Percentiles rank a stretch among this genome's conserved stretches.
Evolutionary conservation across 2,797 vertebrate genomes (phyloP).

Genomic region (Danio albolineatus): DNA sequence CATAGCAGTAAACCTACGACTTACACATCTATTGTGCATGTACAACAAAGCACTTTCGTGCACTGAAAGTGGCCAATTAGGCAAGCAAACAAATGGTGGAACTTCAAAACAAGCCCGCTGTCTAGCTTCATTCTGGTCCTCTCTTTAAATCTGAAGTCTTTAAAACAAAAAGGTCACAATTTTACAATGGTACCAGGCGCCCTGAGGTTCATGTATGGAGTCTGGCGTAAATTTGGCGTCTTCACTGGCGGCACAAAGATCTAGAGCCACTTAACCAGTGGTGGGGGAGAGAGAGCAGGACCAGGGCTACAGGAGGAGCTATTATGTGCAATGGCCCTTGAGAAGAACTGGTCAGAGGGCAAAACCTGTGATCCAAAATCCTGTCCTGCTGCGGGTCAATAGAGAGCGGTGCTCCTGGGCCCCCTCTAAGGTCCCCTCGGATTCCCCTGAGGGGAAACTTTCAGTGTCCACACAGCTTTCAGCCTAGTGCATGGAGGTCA

Average conservation of each 20-base stretch:
- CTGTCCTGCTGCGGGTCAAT: conserved; percentile 92
- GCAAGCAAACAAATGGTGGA: conserved; percentile 73
- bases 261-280: conserved; percentile 67
- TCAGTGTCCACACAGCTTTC: conserved; percentile 79
- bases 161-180: conserved; percentile 71
- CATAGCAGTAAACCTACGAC: neutral
- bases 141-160: conserved; percentile 52
- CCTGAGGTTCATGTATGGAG: conserved; percentile 70
- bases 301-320: conserved; percentile 63
- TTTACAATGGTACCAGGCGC: conserved; percentile 77
- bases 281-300: conserved; percentile 34
- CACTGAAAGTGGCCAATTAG: conserved; percentile 70
- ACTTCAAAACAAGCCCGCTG: conserved; percentile 20
- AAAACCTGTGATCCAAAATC: conserved; percentile 87
- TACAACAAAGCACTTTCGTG: conserved; percentile 46
- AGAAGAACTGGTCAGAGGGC: conserved; percentile 82
- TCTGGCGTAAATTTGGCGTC: conserved; percentile 76
- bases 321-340: conserved; percentile 80
- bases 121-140: conserved; percentile 21
- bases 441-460: conserved; percentile 67
- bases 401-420: conserved; percentile 83
- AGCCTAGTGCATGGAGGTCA: conserved; percentile 85
- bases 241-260: conserved; percentile 49
- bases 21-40: conserved; percentile 41
- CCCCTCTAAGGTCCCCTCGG: conserved; percentile 75